Conservation (phyloP, 2,113 vertebrate genomes). For the Hipposideros armiger region DNA sequence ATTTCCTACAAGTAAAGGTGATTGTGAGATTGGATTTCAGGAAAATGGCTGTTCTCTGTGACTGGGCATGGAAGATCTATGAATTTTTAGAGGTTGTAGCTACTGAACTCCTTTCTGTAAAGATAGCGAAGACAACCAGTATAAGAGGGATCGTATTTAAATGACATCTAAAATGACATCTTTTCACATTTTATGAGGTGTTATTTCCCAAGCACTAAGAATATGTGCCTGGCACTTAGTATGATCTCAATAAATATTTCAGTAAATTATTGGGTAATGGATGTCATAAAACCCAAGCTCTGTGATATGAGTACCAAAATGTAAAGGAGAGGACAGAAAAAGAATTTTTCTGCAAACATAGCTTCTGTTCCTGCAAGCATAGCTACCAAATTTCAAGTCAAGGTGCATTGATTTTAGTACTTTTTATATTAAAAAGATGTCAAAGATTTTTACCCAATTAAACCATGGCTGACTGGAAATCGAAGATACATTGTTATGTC, state of each 20-base stretch:
- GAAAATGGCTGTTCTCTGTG: not conserved
- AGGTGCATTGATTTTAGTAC: not conserved
- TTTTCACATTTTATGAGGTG: not conserved
- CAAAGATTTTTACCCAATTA: conserved; percentile 35
- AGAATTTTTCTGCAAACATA: not conserved
- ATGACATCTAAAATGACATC: not conserved
- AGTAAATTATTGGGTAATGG: not conserved
- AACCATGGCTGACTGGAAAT: not conserved
- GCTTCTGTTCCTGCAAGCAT: not conserved
- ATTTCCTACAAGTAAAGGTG: not conserved
- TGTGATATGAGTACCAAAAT: not conserved
- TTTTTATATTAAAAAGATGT: conserved; percentile 6
- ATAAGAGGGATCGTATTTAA: not conserved
- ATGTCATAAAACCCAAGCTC: not conserved
- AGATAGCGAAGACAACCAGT: not conserved
- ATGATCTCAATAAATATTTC: not conserved
- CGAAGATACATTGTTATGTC: not conserved
- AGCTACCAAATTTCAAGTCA: not conserved
- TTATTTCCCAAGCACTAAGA: not conserved
- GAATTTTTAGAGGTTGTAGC: not conserved
- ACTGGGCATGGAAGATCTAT: not conserved
- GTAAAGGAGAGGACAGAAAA: not conserved
- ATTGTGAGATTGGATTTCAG: not conserved
- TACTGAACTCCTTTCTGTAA: not conserved
- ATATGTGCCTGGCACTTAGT: not conserved